Evolutionary conservation across 2,888 invertebrate species (phyloP), one percentile per base, ranked within the genome.

Genomic region (Coelopa pilipes): DNA sequence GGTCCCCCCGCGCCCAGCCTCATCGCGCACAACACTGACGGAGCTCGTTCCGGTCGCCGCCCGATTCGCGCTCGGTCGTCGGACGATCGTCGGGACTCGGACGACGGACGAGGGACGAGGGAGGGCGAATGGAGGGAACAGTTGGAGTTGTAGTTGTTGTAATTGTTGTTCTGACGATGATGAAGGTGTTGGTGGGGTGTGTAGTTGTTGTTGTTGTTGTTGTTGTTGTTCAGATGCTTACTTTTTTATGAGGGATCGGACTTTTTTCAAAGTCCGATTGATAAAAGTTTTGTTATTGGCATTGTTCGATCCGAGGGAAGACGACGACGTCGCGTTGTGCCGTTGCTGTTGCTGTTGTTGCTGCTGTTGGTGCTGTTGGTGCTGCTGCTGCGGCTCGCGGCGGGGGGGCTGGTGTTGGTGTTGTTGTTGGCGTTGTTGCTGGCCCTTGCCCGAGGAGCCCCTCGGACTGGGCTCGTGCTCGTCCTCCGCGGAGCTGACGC

Each of bases 261-360:
- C 92, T 91, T 94, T 94, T 89, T 93, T 93, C 81, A 94, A 93
- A 88, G 93, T 94, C 87, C 92, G 90, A 90, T 95, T 94, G 92
- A 95, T 93, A 87, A 95, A 94, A 87, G 94, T 94, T 85, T 92
- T 92, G 80, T 82, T 82, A 75, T 80, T 81, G 68, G 82, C 81
- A 71, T 73, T 78, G 73, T 87, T 92, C 15, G 76, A 80, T 76
- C 82, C 82, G 73, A 82, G 78, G 65, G 82, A 82, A 55, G 82
- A 80, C 49, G 80, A 80, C 72, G 82, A 82, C 62, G 82, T 80
- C 75, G 82, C 81, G 76, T 77, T 81, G 77, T 63, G 47, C 3
- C 67, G 57, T 49, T 82, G 76, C 78, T 81, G 78, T 11, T 15
- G 53, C 15, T 82, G 76, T 78, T 82, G 79, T 53, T 49, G 63